Evolutionary conservation across 1,140 invertebrate genomes (phyloP).

Genomic region (Temnothorax nylanderi): DNA sequence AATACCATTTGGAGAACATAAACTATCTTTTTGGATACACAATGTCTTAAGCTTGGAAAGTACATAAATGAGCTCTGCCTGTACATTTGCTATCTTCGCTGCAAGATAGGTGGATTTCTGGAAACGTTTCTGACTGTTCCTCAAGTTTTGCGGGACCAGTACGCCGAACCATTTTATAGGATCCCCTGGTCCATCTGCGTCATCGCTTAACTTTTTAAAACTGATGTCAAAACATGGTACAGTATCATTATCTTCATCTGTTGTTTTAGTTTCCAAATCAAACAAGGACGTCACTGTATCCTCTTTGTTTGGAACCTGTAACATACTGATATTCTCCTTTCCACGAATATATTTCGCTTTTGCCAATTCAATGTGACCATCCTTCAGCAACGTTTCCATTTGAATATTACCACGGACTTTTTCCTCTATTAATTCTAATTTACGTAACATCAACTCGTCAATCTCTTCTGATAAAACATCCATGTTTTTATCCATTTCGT

Average conservation of each 20-base stretch:
- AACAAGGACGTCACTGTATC: conserved; percentile 82
- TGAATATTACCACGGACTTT: conserved; percentile 88
- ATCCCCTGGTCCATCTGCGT: conserved; percentile 84
- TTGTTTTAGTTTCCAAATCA: conserved; percentile 86
- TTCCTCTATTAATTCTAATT: conserved; percentile 89
- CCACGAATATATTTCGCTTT: conserved; percentile 91
- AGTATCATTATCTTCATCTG: conserved; percentile 80
- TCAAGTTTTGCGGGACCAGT: conserved; percentile 90
- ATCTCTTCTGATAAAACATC: conserved; percentile 85
- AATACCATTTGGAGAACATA: conserved; percentile 10
- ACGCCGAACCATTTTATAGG: conserved; percentile 92
- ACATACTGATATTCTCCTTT: conserved; percentile 88
- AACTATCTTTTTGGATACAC: conserved; percentile 68
- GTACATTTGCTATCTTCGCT: conserved; percentile 88
- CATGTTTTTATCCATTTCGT: conserved; percentile 69
- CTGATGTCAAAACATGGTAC: conserved; percentile 81
- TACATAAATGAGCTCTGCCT: conserved; percentile 84
- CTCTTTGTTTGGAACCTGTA: conserved; percentile 89
- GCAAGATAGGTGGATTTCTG: conserved; percentile 88
- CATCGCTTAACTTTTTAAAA: conserved; percentile 78
- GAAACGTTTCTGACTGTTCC: conserved; percentile 89
- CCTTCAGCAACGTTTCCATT: conserved; percentile 88
- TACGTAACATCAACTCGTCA: conserved; percentile 88
- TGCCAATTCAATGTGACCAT: conserved; percentile 89
- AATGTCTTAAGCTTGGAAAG: conserved; percentile 69